Conservation (phyloP, 2,888 invertebrate species). For the Agonopterix arenella region DNA sequence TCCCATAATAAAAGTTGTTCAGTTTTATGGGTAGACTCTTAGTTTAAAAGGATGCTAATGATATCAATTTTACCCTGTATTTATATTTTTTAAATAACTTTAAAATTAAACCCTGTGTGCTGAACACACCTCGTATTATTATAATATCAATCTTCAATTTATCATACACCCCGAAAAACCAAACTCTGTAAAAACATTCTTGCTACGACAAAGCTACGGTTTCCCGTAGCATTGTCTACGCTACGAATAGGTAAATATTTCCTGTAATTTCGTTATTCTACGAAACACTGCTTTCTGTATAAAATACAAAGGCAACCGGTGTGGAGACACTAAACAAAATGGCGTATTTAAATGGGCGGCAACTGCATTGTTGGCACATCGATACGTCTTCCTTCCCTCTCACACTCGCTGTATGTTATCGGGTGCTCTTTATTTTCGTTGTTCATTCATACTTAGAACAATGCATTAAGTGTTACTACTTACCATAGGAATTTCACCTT, state of each 20-base stretch:
- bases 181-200: not conserved
- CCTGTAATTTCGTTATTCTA: constrained; percentile 66
- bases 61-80: no score
- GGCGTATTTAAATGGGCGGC: constrained; percentile 77
- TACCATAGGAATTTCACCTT: constrained; percentile 18
- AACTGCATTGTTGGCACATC: constrained; percentile 60
- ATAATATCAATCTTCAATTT: no score
- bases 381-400: constrained; percentile 37
- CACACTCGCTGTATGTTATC: constrained; percentile 38
- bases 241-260: constrained; percentile 63
- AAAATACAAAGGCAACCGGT: constrained; percentile 47
- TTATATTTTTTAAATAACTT: no score
- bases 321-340: constrained; percentile 73
- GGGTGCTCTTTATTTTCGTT: constrained; percentile 55
- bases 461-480: constrained; percentile 25
- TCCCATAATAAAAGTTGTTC: no score
- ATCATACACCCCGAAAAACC: no score
- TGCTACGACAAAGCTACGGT: constrained; percentile 15
- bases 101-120: no score
- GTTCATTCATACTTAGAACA: constrained; percentile 32
- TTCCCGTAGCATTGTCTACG: constrained; percentile 31
- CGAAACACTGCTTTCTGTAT: constrained; percentile 66
- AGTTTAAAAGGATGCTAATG: no score
- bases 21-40: no score
- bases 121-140: no score